These are phyloP conservation scores for Hassar affinis DNA, from an alignment of 2,113 vertebrate genomes.

Conservation along the genomic window DNA sequence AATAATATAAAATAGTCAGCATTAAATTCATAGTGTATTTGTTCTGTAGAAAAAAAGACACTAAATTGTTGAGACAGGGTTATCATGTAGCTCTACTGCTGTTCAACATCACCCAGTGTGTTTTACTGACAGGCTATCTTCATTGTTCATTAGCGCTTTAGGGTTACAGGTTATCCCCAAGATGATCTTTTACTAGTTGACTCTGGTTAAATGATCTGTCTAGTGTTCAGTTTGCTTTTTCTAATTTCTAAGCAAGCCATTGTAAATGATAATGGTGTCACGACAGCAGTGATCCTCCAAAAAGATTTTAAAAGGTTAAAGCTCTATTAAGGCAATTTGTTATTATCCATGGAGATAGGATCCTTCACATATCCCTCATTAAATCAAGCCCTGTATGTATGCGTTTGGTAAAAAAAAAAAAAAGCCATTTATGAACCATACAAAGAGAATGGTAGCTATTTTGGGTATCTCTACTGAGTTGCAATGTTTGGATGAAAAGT, in stretches of 20 bases:
- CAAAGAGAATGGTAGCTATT: background rate
- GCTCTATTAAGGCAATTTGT: background rate
- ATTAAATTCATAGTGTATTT: background rate
- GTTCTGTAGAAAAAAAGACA: too few relatives aligned
- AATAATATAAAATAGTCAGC: background rate
- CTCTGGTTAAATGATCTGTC: background rate
- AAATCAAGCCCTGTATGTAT: background rate
- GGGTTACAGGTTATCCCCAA: background rate
- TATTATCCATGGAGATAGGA: background rate
- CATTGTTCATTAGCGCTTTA: background rate
- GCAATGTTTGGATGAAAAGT: background rate
- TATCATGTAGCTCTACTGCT: background rate
- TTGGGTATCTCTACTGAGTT: background rate
- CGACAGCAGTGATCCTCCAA: background rate
- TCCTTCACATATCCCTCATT: background rate
- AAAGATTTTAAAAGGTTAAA: background rate
- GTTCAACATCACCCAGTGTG: background rate
- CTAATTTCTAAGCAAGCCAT: background rate
- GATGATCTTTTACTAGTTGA: background rate
- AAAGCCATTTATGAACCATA: background rate
- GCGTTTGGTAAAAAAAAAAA: background rate
- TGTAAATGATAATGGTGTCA: background rate
- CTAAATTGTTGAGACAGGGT: background rate
- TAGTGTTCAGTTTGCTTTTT: background rate
- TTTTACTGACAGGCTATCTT: background rate